phyloP scores from a whole-genome alignment of 2,113 vertebrate species.

The Trinectes maculatus region DNA sequence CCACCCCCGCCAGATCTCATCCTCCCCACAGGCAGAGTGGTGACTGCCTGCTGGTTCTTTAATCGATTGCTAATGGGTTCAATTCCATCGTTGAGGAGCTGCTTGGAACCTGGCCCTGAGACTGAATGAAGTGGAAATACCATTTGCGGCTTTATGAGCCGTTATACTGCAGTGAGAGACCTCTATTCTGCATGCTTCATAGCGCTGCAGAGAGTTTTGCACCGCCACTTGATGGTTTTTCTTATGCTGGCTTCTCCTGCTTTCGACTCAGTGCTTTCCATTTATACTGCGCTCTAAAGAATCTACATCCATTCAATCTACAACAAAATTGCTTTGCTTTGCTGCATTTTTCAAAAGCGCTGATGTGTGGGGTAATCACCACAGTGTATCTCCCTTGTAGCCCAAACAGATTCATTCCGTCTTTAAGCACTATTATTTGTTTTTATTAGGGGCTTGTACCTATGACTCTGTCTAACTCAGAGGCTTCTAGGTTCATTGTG shows the following conservation, averaged over 20 bases:
- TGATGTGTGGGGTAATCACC: constrained; percentile 67
- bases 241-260: constrained; percentile 67
- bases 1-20: constrained; percentile 30
- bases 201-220: constrained; percentile 77
- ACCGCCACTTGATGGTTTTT: constrained; percentile 81
- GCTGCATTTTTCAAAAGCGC: constrained; percentile 65
- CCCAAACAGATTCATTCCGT: constrained; percentile 46
- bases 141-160: constrained; percentile 86
- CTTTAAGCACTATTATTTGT: constrained; percentile 45
- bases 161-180: constrained; percentile 83
- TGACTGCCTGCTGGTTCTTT: constrained; percentile 84
- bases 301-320: constrained; percentile 75
- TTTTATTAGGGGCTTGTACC: constrained; percentile 42
- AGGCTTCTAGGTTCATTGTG: constrained; percentile 40
- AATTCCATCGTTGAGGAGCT: constrained; percentile 80
- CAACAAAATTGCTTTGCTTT: constrained; percentile 75
- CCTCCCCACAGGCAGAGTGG: constrained; percentile 68
- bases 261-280: constrained; percentile 77
- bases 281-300: constrained; percentile 76
- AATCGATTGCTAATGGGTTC: constrained; percentile 87
- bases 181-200: constrained; percentile 82
- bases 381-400: constrained; percentile 57
- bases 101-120: constrained; percentile 83
- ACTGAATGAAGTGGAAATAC: constrained; percentile 85
- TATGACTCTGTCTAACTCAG: constrained; percentile 11